phyloP scores from a whole-genome alignment of 1,140 invertebrate species.

The Lerema accius region DNA sequence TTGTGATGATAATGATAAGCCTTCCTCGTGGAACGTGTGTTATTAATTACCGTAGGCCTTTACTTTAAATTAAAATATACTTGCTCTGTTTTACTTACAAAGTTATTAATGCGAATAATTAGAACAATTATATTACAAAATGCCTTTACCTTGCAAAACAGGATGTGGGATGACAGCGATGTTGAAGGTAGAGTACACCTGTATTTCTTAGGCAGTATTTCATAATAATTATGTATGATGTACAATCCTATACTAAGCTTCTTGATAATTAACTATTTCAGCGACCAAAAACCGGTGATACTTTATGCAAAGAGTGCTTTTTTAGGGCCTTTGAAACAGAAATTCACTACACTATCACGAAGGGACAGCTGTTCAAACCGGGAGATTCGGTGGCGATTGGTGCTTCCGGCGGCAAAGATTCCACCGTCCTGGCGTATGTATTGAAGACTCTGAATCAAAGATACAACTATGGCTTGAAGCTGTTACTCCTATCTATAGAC shows the following conservation, averaged over 20 bases:
- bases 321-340: conserved; percentile 97
- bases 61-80: no score
- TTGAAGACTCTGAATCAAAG: conserved; percentile 96
- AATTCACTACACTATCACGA: conserved; percentile 96
- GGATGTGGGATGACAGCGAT: conserved; percentile 88
- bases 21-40: no score
- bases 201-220: conserved; percentile 22
- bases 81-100: no score
- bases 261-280: conserved; percentile 68
- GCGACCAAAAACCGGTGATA: conserved; percentile 95
- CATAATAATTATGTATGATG: conserved; percentile 16
- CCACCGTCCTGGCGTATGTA: conserved; percentile 97
- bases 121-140: conserved; percentile 52
- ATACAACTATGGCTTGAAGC: conserved; percentile 95
- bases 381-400: conserved; percentile 97
- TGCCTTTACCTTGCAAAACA: conserved; percentile 86
- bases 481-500: conserved; percentile 98
- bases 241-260: conserved; percentile 7
- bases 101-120: no score
- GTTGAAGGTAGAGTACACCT: conserved; percentile 84
- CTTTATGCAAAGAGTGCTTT: conserved; percentile 97
- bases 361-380: conserved; percentile 92
- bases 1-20: no score
- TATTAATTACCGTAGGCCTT: no score
- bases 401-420: conserved; percentile 99